Evolutionary conservation across 2,888 invertebrate genomes (phyloP).

Genomic region (Trachelus tabidus): DNA sequence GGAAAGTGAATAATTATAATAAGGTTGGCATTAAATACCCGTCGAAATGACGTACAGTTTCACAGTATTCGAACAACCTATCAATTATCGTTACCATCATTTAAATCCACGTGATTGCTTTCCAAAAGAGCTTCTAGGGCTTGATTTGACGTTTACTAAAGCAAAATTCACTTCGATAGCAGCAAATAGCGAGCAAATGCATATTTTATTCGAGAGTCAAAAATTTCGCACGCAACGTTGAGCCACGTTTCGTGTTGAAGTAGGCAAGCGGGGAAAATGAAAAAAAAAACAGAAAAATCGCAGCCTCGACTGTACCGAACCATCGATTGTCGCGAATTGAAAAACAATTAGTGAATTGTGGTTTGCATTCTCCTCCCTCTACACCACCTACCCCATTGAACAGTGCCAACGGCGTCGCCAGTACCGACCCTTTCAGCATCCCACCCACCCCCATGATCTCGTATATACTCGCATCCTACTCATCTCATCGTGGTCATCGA

Average conservation of each 20-base stretch:
- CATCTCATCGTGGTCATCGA: constrained; percentile 26
- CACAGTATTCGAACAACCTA: not conserved
- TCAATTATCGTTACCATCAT: not conserved
- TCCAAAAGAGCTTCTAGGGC: not conserved
- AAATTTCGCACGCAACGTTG: not conserved
- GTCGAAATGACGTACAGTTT: not conserved
- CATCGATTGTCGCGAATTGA: constrained; percentile 58
- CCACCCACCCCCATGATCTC: not conserved
- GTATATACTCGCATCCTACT: constrained; percentile 9
- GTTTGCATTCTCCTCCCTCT: constrained; percentile 32
- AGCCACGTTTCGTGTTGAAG: not conserved
- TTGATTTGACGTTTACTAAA: not conserved
- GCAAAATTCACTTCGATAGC: not conserved
- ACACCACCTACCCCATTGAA: not conserved
- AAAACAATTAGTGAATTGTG: constrained; percentile 62
- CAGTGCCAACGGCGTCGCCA: constrained; percentile 8
- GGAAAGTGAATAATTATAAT: not conserved
- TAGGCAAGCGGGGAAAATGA: not conserved
- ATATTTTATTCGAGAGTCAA: not conserved
- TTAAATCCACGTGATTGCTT: not conserved
- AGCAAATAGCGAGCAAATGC: not conserved
- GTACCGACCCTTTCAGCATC: constrained; percentile 3
- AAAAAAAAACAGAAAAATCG: not conserved
- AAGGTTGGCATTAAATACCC: not conserved
- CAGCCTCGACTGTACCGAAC: constrained; percentile 25